Evolutionary conservation across 2,797 vertebrate genomes (phyloP), one percentile per base, ranked within the genome.

Genomic region (Buceros bicornis): DNA sequence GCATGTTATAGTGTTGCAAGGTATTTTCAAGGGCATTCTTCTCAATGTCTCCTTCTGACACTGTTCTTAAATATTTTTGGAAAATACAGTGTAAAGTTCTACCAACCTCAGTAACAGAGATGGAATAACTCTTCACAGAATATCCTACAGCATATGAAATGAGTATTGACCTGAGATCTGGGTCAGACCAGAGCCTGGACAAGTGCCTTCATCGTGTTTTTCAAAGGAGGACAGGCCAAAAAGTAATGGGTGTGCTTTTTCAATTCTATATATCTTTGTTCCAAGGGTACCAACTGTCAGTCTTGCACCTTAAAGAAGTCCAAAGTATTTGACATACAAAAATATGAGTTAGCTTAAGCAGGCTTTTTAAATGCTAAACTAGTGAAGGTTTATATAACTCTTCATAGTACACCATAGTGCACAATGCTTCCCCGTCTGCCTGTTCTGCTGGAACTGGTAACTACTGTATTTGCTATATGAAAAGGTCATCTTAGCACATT

Each of bases 11-110:
- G 26, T 69, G 33, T 72, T 62, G 16, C 24, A 88, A 96, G 92
- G 83, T 97, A 92, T 82, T 89, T 73, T 86, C 45, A 77, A 82
- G 29, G 62, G 31, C 19, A 7, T 94, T 87, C 21, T 92, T 21
- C 35, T 92, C 65, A 40, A 3, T 40, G 7, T 58, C 47, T 70
- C 31, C 26, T 92, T 37, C 61, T 90, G 45, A 71, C 22, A 33
- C 6, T 25, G 18, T 81, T 90, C 43, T 45, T 10, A 4, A 60
- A 8, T 61, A 29, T 84, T 87, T 80, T 71, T 50, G 4, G 5
- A 78, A 42, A 5, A 10, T 26, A 20, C 31, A 35, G 12, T 53
- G 56, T 31, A 45, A 62, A 66, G 13, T 69, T 70, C 35, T 87
- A 26, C 26, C 35, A 48, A 17, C 10, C 14, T 14, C 50, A 54